phyloP scores from a whole-genome alignment of 2,797 vertebrate genomes.

The Aplochiton taeniatus region DNA sequence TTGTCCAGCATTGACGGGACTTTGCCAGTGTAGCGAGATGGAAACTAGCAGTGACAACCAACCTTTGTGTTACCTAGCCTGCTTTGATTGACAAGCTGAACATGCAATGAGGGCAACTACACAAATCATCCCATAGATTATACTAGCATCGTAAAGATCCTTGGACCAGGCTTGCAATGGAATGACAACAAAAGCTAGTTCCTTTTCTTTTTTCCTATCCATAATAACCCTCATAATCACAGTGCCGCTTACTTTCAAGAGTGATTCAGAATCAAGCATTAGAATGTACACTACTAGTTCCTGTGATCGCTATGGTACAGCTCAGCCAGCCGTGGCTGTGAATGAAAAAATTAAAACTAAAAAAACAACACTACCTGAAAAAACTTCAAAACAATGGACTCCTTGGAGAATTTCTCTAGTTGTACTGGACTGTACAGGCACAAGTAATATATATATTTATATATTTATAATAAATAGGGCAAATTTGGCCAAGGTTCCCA shows the following conservation, averaged over 20 bases:
- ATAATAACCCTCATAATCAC: conserved; percentile 42
- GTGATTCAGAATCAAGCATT: conserved; percentile 54
- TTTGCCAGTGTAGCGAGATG: conserved; percentile 29
- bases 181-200: conserved; percentile 60
- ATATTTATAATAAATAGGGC: conserved; percentile 82
- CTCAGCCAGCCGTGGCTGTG: conserved; percentile 61
- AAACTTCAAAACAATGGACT: conserved; percentile 71
- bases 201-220: conserved; percentile 43
- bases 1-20: conserved; percentile 49
- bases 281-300: conserved; percentile 42
- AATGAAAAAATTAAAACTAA: conserved; percentile 61
- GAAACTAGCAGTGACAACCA: conserved; percentile 47
- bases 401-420: conserved; percentile 69
- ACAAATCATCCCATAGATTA: conserved; percentile 70
- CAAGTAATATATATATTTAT: conserved; percentile 77
- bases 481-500: conserved; percentile 67
- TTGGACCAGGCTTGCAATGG: conserved; percentile 71
- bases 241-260: conserved; percentile 45
- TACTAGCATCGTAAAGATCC: conserved; percentile 67
- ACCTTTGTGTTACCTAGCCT: conserved; percentile 66
- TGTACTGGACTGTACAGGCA: conserved; percentile 82
- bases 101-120: conserved; percentile 77
- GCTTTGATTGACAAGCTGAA: conserved; percentile 73
- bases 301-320: conserved; percentile 64
- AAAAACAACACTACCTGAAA: conserved; percentile 71